Base-by-base conservation (phyloP, 2,113 vertebrate species). In the Piprites chloris region DNA sequence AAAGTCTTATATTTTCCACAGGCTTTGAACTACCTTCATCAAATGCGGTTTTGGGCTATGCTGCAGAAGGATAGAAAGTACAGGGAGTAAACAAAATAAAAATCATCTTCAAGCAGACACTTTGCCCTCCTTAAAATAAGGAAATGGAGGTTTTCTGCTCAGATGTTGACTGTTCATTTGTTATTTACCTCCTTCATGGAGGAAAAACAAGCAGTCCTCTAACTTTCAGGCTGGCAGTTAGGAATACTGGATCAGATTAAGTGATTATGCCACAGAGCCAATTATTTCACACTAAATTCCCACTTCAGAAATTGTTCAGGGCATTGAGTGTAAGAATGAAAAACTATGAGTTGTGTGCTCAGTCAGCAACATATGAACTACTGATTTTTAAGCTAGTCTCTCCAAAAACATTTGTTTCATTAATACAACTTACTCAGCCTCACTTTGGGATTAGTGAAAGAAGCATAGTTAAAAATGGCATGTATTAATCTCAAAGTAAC, bases 301-400 rank as follows among this genome's bases (percentile, higher is more conserved):
- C 19, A 35, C 27, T 76, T 74, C n/a, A 65, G 47, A 83, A 79
- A 71, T 41, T 22, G 37, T 50, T 82, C 44, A 71, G 20, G 63
- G 39, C 78, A 59, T 27, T 6, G 39, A 50, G 69, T 83, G 67
- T 78, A 98, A 98, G 98, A 98, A 98, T 98, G 98, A 98, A 98
- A 98, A 98, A 98, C 98, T 95, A 97, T 97, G 85, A 94, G 86
- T 74, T 96, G 61, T 90, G 90, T 95, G 95, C 89, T 97, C 95
- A 97, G 95, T 96, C 91, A 92, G 86, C 85, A 95, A 32, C 87
- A 92, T 20, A 12, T 86, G 93, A 97, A 89, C 87, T 95, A 91
- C 42, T 78, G 37, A 95, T 77, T 96, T 92, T 97, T 90, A 96
- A 97, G 91, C n/a, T 97, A 96, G 96, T 98, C 96, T 98, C 97